Evolutionary conservation across 2,888 invertebrate species (phyloP).

Genomic region (Patella depressa): DNA sequence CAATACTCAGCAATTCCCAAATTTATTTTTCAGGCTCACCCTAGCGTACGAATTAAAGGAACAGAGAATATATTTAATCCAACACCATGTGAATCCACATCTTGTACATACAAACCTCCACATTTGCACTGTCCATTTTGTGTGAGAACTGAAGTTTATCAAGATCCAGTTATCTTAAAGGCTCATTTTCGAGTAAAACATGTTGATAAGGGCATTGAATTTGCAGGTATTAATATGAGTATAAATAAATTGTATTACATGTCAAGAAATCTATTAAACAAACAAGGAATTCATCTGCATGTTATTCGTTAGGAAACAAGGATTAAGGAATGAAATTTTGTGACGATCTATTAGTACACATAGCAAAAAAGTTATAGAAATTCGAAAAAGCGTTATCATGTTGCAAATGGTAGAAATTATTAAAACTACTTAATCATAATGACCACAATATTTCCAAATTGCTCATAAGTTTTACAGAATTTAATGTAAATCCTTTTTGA

Average conservation of each 20-base stretch:
- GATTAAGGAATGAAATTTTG: no score
- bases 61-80: constrained; percentile 69
- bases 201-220: constrained; percentile 71
- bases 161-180: constrained; percentile 69
- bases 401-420: no score
- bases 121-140: constrained; percentile 72
- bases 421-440: no score
- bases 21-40: constrained; percentile 60
- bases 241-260: neutral
- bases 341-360: no score
- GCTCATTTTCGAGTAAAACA: constrained; percentile 71
- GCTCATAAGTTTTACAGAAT: no score
- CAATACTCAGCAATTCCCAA: no score
- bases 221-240: constrained; percentile 62
- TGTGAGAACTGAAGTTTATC: constrained; percentile 65
- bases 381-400: no score
- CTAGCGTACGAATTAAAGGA: constrained; percentile 70
- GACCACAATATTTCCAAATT: no score
- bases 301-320: no score
- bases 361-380: no score
- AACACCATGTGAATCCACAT: constrained; percentile 60
- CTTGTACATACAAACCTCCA: constrained; percentile 58
- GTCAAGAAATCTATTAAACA: neutral
- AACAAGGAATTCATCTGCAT: neutral
- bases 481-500: no score